These are phyloP conservation scores for Linurgus olivaceus DNA, from an alignment of 2,797 vertebrate species.

Conservation along the genomic window DNA sequence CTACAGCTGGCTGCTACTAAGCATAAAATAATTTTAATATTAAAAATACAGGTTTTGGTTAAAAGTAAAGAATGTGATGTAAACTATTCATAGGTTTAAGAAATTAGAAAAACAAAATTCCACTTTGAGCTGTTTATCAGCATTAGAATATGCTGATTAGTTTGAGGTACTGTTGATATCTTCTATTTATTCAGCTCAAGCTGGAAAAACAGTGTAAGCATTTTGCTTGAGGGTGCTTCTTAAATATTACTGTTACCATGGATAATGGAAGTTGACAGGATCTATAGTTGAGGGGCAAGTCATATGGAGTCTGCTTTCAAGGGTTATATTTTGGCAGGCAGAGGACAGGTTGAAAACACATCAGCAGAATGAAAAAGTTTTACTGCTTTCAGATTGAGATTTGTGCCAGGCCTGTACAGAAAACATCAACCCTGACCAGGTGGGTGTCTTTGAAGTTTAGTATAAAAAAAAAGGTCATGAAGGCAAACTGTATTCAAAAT, in stretches of 20 bases:
- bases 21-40: background rate
- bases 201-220: constrained; percentile 15
- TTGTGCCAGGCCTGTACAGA: background rate
- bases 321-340: constrained; percentile 48
- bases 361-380: background rate
- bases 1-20: background rate
- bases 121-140: background rate
- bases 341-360: constrained; percentile 40
- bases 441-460: background rate
- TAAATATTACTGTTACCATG: constrained; percentile 39
- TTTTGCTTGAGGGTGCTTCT: constrained; percentile 47
- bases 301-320: constrained; percentile 1
- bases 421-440: background rate
- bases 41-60: background rate
- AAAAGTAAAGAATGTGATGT: background rate
- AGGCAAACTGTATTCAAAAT: background rate
- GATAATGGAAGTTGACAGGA: constrained; percentile 65
- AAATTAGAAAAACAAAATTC: background rate
- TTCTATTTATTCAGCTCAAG: constrained; percentile 15
- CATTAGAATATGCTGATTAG: background rate
- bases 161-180: background rate
- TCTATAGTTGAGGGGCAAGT: constrained; percentile 49
- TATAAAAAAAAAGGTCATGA: background rate
- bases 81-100: background rate
- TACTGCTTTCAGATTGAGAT: background rate